Evolutionary conservation across 2,888 invertebrate species (phyloP).

Genomic region (Stictocephala bisonia): DNA sequence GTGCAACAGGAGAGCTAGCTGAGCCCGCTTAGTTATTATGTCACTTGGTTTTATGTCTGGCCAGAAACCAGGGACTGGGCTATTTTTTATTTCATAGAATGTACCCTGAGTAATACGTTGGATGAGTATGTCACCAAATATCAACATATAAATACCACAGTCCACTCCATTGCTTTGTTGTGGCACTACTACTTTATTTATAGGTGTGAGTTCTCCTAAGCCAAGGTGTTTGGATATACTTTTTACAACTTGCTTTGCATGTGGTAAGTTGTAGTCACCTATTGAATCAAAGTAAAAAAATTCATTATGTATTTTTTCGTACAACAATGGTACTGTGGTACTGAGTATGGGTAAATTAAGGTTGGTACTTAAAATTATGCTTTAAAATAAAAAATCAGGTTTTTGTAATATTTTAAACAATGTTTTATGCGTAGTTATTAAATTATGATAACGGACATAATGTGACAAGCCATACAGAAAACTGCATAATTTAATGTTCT

Average conservation of each 20-base stretch:
- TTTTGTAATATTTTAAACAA: too few species aligned
- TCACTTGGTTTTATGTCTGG: neutral
- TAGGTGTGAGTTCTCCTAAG: neutral
- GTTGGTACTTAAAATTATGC: too few species aligned
- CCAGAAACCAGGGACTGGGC: conserved; percentile 3
- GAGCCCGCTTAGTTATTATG: conserved; percentile 2
- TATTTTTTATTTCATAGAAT: neutral
- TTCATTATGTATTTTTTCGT: neutral
- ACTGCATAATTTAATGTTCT: too few species aligned
- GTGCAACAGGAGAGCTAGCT: neutral
- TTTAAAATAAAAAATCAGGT: too few species aligned
- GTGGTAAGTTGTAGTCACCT: neutral
- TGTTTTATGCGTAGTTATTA: too few species aligned
- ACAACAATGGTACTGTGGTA: too few species aligned
- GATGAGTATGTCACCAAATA: conserved; percentile 8
- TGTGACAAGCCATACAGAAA: too few species aligned
- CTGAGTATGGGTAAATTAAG: too few species aligned
- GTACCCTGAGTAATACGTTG: neutral
- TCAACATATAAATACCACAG: conserved; percentile 8
- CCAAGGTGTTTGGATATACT: neutral
- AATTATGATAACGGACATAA: too few species aligned
- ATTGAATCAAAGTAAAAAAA: neutral
- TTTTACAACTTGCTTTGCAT: neutral
- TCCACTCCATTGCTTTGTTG: conserved; percentile 6
- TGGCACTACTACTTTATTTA: neutral